Evolutionary conservation across 2,113 vertebrate genomes (phyloP).

Genomic region (Muntiacus muntjak): DNA sequence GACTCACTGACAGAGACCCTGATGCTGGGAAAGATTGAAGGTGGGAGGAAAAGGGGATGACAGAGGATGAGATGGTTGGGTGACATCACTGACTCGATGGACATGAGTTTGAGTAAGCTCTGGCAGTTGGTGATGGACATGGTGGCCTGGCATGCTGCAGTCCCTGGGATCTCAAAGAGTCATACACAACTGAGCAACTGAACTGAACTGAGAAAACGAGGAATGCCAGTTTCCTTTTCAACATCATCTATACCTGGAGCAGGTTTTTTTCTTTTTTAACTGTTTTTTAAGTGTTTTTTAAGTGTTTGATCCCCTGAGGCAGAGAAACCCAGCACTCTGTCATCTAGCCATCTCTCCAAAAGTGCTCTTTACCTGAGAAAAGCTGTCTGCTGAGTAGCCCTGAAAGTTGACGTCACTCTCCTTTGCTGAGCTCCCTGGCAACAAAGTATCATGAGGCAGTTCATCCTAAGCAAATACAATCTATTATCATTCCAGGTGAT

Average conservation of each 20-base stretch:
- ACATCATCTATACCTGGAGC: background rate
- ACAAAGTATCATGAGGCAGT: background rate
- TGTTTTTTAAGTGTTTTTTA: background rate
- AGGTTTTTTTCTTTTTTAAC: constrained; percentile 41
- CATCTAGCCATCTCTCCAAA: background rate
- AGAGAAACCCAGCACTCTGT: background rate
- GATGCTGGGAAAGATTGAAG: background rate
- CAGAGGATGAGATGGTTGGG: background rate
- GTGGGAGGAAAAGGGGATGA: background rate
- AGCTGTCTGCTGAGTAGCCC: background rate
- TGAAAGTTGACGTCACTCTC: background rate
- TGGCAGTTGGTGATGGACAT: background rate
- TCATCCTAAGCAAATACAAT: background rate
- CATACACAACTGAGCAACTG: background rate
- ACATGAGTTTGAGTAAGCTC: background rate
- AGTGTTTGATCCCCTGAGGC: background rate
- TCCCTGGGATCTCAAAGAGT: background rate
- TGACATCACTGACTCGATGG: background rate
- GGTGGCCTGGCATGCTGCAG: background rate
- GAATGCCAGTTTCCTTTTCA: background rate
- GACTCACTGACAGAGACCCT: background rate
- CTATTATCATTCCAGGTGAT: background rate
- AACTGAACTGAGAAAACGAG: background rate
- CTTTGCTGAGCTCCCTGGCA: background rate
- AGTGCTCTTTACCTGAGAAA: background rate